Percentiles rank a stretch among this genome's conserved stretches.
These are phyloP conservation scores for Trissolcus basalis DNA, from an alignment of 1,140 invertebrate species.

Conservation along the genomic window DNA sequence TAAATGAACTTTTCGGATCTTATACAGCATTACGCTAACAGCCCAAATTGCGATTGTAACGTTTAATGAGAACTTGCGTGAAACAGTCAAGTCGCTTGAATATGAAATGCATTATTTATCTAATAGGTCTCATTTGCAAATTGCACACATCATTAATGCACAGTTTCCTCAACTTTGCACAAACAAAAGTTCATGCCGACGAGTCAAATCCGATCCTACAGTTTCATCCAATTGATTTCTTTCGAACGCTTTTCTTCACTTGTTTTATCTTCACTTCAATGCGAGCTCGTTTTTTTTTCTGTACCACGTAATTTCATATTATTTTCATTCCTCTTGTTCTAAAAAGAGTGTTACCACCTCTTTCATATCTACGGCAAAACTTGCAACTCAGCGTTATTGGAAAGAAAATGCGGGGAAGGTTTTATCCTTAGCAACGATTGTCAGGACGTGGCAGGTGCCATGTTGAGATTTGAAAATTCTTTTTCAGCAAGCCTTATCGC, in stretches of 20 bases:
- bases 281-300: too few species aligned
- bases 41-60: constrained; percentile 21
- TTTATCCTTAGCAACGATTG: constrained; percentile 52
- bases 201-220: not conserved
- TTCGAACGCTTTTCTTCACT: too few species aligned
- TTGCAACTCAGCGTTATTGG: constrained; percentile 48
- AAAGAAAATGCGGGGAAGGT: constrained; percentile 37
- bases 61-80: constrained; percentile 23
- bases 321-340: constrained; percentile 18
- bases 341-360: not conserved
- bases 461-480: constrained; percentile 40
- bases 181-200: constrained; percentile 4
- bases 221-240: too few species aligned
- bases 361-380: constrained; percentile 19
- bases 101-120: constrained; percentile 29
- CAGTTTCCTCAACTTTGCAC: not conserved
- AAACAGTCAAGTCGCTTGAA: constrained; percentile 22
- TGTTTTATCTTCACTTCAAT: too few species aligned
- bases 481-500: constrained; percentile 25
- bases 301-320: constrained; percentile 15
- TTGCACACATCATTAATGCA: not conserved
- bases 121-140: constrained; percentile 13
- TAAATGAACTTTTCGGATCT: constrained; percentile 42
- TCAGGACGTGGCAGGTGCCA: constrained; percentile 40
- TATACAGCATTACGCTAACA: constrained; percentile 19